These are phyloP conservation scores for Myiotriccus ornatus DNA, from an alignment of 2,797 vertebrate species.

Conservation along the genomic window DNA sequence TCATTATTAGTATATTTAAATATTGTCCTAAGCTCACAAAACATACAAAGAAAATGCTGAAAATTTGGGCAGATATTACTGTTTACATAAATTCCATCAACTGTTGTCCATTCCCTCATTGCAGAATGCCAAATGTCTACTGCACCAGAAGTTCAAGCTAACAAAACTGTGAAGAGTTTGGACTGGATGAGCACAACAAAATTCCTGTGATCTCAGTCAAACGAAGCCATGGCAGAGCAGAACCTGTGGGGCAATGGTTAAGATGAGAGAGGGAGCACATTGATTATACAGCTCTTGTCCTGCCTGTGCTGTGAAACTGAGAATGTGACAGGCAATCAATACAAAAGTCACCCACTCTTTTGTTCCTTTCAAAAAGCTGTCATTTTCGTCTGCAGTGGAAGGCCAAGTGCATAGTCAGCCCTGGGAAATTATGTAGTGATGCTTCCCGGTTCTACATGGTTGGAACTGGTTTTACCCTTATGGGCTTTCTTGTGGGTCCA, in stretches of 20 bases:
- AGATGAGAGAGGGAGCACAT: background rate
- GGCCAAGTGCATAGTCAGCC: background rate
- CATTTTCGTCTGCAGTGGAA: background rate
- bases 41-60: background rate
- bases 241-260: background rate
- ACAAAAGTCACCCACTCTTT: background rate
- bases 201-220: background rate
- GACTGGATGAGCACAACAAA: background rate
- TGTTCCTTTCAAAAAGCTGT: background rate
- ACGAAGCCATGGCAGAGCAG: background rate
- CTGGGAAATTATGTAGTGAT: background rate
- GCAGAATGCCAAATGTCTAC: background rate
- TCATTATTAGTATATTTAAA: background rate
- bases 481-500: accelerated
- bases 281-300: background rate
- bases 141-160: background rate
- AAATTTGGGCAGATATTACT: background rate
- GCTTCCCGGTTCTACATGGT: background rate
- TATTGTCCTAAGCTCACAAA: background rate
- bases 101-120: background rate
- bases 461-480: background rate
- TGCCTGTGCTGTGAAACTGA: background rate
- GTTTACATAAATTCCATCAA: background rate
- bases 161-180: background rate
- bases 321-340: background rate